Conservation (phyloP, 1,140 invertebrate genomes). For the Pogonus chalceus region DNA sequence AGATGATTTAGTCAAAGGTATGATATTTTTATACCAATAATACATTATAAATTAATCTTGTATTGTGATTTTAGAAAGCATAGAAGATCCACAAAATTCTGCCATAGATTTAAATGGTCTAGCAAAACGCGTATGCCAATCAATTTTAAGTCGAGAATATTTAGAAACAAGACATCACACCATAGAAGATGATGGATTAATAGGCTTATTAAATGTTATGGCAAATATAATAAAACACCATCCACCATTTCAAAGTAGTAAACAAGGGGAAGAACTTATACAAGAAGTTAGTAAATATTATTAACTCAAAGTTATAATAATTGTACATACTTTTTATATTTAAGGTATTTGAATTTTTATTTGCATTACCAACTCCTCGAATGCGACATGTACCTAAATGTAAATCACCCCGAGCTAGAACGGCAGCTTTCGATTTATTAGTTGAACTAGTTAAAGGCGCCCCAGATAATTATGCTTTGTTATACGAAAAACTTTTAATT, state of each 20-base stretch:
- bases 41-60: neutral
- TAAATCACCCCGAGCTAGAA: conserved; percentile 78
- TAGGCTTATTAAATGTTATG: conserved; percentile 77
- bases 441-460: conserved; percentile 77
- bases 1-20: conserved; percentile 63
- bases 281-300: conserved; percentile 40
- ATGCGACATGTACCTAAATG: conserved; percentile 83
- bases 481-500: conserved; percentile 70
- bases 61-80: conserved; percentile 36
- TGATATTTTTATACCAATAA: conserved; percentile 8
- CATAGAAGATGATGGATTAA: conserved; percentile 80
- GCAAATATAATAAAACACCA: conserved; percentile 82
- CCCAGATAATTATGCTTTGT: conserved; percentile 73
- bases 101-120: conserved; percentile 63
- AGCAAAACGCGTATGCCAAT: conserved; percentile 62
- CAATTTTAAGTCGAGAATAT: conserved; percentile 66
- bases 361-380: conserved; percentile 76
- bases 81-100: conserved; percentile 43
- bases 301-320: neutral
- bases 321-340: conserved; percentile 17
- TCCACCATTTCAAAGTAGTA: conserved; percentile 71
- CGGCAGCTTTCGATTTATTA: conserved; percentile 80
- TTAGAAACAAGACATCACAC: conserved; percentile 68
- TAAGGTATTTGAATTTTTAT: conserved; percentile 77
- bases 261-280: conserved; percentile 63